Percentiles rank a stretch among this genome's conserved stretches.
phyloP scores from a whole-genome alignment of 1,140 invertebrate genomes.

The Camponotus pennsylvanicus region DNA sequence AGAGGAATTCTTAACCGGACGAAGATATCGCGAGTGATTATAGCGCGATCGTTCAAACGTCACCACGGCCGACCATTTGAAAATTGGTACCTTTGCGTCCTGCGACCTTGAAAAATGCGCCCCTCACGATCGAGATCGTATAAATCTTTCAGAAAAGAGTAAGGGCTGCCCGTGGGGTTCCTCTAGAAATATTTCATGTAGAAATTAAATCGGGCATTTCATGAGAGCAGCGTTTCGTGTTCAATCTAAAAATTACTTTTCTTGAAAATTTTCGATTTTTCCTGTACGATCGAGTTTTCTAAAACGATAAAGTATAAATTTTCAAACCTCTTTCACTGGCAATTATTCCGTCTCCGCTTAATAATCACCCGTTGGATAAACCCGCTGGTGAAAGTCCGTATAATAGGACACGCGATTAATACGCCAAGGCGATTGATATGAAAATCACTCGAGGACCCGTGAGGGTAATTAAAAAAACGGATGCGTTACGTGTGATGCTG shows the following conservation, averaged over 20 bases:
- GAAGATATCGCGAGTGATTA: slow-evolving; percentile 73
- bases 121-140: slow-evolving; percentile 48
- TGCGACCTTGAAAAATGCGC: slow-evolving; percentile 48
- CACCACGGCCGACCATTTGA: slow-evolving; percentile 60
- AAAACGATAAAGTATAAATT: not conserved
- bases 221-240: not conserved
- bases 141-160: slow-evolving; percentile 44
- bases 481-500: slow-evolving; percentile 66
- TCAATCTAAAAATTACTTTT: not conserved
- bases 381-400: slow-evolving; percentile 65
- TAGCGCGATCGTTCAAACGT: slow-evolving; percentile 67
- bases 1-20: slow-evolving; percentile 54
- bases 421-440: slow-evolving; percentile 71
- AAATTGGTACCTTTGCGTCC: slow-evolving; percentile 64
- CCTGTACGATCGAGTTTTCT: not conserved
- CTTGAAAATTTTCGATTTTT: slow-evolving; percentile 5
- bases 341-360: slow-evolving; percentile 37
- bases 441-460: slow-evolving; percentile 65
- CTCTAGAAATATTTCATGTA: not conserved
- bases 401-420: slow-evolving; percentile 73
- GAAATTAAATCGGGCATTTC: slow-evolving; percentile 43
- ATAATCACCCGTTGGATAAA: slow-evolving; percentile 66
- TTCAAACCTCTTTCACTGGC: slow-evolving; percentile 35
- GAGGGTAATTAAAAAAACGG: slow-evolving; percentile 68
- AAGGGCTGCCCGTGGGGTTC: not conserved